These are phyloP conservation scores for Notocelia uddmanniana DNA, from an alignment of 2,888 invertebrate genomes.

Conservation along the genomic window DNA sequence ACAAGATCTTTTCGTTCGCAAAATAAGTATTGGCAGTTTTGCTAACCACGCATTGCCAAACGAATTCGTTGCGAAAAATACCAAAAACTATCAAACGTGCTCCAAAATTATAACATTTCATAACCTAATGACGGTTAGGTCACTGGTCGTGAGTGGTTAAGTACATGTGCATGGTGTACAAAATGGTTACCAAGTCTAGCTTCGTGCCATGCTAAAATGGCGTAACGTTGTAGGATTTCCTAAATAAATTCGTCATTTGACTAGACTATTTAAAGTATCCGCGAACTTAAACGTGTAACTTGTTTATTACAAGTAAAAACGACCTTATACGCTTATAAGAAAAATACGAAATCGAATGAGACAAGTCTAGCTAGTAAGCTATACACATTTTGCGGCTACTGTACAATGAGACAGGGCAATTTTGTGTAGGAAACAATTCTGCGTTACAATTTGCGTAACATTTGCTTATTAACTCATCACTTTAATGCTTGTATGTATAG, in stretches of 20 bases:
- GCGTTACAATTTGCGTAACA: conserved; percentile 34
- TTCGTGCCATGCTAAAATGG: background rate
- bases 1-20: background rate
- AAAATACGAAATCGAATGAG: background rate
- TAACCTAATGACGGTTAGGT: conserved; percentile 40
- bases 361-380: background rate
- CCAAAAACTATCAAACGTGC: conserved; percentile 28
- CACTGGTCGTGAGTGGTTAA: conserved; percentile 28
- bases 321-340: background rate
- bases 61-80: conserved; percentile 39
- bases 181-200: conserved; percentile 29
- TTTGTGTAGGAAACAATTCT: conserved; percentile 38
- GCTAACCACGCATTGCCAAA: conserved; percentile 36
- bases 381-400: conserved; percentile 23
- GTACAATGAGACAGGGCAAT: conserved; percentile 34
- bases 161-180: conserved; percentile 29
- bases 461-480: conserved; percentile 33
- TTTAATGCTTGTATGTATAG: conserved; percentile 14
- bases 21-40: background rate
- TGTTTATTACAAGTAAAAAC: background rate
- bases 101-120: conserved; percentile 41
- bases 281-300: background rate
- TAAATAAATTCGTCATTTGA: background rate
- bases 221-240: background rate
- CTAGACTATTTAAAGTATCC: background rate